phyloP scores from a whole-genome alignment of 2,113 vertebrate species.

The Amphiprion ocellaris region DNA sequence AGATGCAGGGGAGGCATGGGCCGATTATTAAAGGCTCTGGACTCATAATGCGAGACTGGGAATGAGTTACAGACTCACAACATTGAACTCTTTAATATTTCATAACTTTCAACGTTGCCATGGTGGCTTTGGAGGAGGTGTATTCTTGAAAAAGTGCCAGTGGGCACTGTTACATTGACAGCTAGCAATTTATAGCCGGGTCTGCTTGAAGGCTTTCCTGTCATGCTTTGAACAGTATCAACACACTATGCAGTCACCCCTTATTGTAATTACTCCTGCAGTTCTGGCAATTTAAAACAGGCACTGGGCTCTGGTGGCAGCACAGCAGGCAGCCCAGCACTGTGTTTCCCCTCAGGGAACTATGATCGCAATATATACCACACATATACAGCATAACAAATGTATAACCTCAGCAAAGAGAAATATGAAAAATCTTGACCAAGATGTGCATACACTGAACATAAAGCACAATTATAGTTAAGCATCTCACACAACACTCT shows the following conservation, averaged over 20 bases:
- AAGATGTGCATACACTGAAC: background rate
- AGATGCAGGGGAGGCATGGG: conserved; percentile 65
- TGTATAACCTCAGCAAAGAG: conserved; percentile 1
- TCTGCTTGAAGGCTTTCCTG: conserved; percentile 47
- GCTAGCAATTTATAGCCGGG: conserved; percentile 60
- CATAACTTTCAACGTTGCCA: conserved; percentile 72
- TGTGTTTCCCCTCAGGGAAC: conserved; percentile 7
- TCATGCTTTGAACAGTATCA: conserved; percentile 47
- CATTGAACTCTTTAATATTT: conserved; percentile 76
- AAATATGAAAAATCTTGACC: background rate
- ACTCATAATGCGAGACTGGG: conserved; percentile 63
- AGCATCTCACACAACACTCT: background rate
- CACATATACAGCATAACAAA: background rate
- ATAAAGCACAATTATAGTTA: background rate
- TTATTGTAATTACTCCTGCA: conserved; percentile 61
- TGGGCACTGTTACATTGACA: conserved; percentile 60
- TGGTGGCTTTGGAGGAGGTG: conserved; percentile 54
- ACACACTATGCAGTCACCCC: conserved; percentile 32
- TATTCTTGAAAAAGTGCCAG: conserved; percentile 57
- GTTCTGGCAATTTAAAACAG: conserved; percentile 27
- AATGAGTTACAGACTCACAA: conserved; percentile 72
- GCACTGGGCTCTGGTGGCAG: conserved; percentile 5
- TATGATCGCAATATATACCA: background rate
- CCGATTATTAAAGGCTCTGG: conserved; percentile 74
- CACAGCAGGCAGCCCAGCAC: conserved; percentile 6